A percentile compares a stretch with the other conserved stretches of the same genome.
These are phyloP conservation scores for Coranthus polyacanthus DNA, from an alignment of 2,797 vertebrate species.

Conservation along the genomic window DNA sequence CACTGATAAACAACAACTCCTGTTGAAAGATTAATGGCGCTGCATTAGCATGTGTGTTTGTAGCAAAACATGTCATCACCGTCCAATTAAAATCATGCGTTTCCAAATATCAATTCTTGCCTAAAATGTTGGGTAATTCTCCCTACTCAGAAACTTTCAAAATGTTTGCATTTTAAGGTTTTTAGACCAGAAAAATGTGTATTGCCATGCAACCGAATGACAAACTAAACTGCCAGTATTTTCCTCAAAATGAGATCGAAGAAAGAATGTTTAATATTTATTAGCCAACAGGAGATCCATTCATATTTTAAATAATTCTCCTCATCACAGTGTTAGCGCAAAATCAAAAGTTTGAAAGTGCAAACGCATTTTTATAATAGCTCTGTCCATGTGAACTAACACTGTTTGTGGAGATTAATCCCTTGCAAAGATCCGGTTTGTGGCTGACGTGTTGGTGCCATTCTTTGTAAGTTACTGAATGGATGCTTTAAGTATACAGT, in stretches of 20 bases:
- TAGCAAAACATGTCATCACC: background rate
- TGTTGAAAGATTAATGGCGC: constrained; percentile 39
- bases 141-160: background rate
- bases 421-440: background rate
- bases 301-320: background rate
- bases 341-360: background rate
- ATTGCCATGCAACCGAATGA: too few relatives aligned
- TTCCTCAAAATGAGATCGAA: background rate
- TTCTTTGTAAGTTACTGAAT: constrained; percentile 40
- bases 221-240: too few relatives aligned
- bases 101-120: constrained; percentile 5
- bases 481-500: constrained; percentile 50
- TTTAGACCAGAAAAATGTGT: too few relatives aligned
- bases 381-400: background rate
- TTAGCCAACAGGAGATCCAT: background rate
- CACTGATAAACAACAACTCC: constrained; percentile 34
- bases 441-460: constrained; percentile 28
- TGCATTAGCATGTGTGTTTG: constrained; percentile 10
- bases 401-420: constrained; percentile 5
- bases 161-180: too few relatives aligned
- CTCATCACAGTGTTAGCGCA: background rate
- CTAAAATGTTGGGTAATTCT: constrained; percentile 1
- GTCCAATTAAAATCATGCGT: background rate
- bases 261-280: constrained; percentile 2
- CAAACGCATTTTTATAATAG: constrained; percentile 6